These are phyloP conservation scores for Cyprinodon variegatus DNA, from an alignment of 2,113 vertebrate species.

Conservation along the genomic window DNA sequence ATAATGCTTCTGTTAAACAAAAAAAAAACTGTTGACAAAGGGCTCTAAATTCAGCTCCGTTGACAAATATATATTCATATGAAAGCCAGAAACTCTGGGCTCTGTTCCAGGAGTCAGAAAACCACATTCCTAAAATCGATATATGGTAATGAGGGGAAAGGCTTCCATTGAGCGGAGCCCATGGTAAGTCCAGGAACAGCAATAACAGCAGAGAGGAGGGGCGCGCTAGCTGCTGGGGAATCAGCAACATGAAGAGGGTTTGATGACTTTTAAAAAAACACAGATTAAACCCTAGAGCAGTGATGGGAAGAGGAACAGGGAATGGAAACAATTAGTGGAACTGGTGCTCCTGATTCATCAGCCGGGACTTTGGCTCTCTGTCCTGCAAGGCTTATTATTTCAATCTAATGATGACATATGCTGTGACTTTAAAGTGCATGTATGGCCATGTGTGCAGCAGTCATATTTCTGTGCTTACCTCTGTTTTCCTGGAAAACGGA, in stretches of 20 bases:
- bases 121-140: constrained; percentile 4
- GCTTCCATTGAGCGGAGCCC: not conserved
- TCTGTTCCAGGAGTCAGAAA: constrained; percentile 4
- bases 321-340: not conserved
- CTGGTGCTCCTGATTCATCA: not conserved
- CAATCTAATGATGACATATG: not conserved
- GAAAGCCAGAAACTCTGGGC: constrained; percentile 1
- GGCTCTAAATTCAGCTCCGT: not conserved
- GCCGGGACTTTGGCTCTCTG: not conserved
- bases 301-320: not conserved
- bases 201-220: constrained; percentile 1
- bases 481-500: not conserved
- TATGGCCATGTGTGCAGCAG: not conserved
- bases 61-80: not conserved
- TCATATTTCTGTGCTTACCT: not conserved
- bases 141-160: constrained; percentile 1
- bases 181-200: not conserved
- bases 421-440: not conserved
- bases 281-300: not conserved
- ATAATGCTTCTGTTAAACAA: not conserved
- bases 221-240: not conserved
- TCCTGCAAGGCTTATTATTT: not conserved
- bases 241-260: not conserved
- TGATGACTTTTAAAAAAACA: not conserved
- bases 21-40: not conserved